A percentile compares a stretch with the other conserved stretches of the same genome.
phyloP scores from a whole-genome alignment of 2,113 vertebrate species.

The Irena cyanogastra region DNA sequence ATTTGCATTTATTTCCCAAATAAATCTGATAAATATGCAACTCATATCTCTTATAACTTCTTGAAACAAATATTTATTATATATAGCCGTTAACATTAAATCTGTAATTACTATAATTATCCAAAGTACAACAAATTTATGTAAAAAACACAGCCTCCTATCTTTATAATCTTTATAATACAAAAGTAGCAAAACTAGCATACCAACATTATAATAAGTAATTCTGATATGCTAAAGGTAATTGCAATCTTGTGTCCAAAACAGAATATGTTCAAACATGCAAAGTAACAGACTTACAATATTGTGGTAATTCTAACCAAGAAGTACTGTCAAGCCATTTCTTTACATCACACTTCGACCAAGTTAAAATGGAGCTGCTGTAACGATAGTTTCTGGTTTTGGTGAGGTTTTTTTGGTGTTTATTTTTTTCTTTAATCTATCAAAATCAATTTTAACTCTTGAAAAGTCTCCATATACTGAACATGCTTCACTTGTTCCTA shows the following conservation, averaged over 20 bases:
- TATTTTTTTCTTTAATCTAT: neutral
- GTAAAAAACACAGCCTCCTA: neutral
- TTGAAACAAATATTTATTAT: neutral
- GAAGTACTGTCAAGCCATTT: neutral
- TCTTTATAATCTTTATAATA: neutral
- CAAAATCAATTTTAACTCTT: neutral
- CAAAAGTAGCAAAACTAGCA: neutral
- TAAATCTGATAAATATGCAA: neutral
- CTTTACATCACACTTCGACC: accelerated
- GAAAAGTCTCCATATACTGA: neutral
- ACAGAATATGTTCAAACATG: neutral
- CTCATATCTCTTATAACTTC: neutral
- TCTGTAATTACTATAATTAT: neutral
- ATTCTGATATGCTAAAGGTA: neutral
- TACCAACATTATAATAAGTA: neutral
- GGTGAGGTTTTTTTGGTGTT: accelerated
- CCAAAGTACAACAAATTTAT: neutral
- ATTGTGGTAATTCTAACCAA: neutral
- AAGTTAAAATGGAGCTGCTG: neutral
- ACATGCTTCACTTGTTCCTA: neutral
- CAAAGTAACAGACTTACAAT: neutral
- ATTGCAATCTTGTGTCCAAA: neutral
- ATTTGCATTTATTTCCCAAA: neutral
- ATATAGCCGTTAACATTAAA: neutral
- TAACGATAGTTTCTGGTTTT: neutral